These are phyloP conservation scores for Tortricodes alternella DNA, from an alignment of 2,888 invertebrate genomes.

Conservation along the genomic window DNA sequence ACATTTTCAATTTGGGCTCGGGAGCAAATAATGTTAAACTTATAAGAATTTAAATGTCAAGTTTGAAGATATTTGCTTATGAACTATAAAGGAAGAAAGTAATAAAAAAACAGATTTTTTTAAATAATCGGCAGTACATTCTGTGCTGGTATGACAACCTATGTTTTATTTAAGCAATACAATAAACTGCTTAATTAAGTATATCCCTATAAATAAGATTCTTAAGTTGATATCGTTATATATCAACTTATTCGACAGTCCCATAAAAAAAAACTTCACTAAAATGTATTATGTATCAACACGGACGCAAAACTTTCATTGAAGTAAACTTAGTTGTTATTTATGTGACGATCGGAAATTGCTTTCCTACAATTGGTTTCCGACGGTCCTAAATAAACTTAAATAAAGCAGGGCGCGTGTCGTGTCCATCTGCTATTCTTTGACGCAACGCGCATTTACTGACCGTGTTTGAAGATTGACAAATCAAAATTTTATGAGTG, in stretches of 20 bases:
- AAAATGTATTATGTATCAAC: slow-evolving; percentile 10
- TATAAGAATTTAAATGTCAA: neutral
- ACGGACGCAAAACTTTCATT: slow-evolving; percentile 7
- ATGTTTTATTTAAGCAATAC: too few species aligned
- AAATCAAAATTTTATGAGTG: slow-evolving; percentile 68
- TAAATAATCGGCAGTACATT: too few species aligned
- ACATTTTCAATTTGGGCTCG: slow-evolving; percentile 15
- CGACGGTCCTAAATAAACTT: slow-evolving; percentile 20
- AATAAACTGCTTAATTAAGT: too few species aligned
- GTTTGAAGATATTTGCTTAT: neutral
- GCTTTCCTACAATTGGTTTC: slow-evolving; percentile 8
- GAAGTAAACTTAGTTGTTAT: slow-evolving; percentile 17
- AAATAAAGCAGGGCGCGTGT: neutral
- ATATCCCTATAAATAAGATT: too few species aligned
- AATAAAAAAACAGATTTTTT: too few species aligned
- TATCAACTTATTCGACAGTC: too few species aligned
- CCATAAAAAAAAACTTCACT: neutral
- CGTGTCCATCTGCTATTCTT: slow-evolving; percentile 32
- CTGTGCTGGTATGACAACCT: too few species aligned
- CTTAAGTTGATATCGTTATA: too few species aligned
- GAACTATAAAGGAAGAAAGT: neutral
- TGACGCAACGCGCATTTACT: slow-evolving; percentile 34
- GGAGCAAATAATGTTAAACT: slow-evolving; percentile 4
- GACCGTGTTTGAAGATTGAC: slow-evolving; percentile 60
- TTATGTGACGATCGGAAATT: slow-evolving; percentile 15